phyloP scores from a whole-genome alignment of 2,888 invertebrate genomes.

The Noctua comes region DNA sequence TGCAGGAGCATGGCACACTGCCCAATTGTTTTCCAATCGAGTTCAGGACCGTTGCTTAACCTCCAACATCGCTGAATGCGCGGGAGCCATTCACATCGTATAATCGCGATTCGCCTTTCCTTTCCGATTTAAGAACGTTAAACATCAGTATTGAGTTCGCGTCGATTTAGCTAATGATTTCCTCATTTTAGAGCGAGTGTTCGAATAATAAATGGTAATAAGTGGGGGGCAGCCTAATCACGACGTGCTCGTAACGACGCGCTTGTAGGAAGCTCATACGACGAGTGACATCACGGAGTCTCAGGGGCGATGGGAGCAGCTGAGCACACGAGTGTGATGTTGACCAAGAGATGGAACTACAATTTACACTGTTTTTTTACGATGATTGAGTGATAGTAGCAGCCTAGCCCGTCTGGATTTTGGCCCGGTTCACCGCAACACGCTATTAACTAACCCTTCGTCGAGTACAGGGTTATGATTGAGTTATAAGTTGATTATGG shows the following conservation, averaged over 20 bases:
- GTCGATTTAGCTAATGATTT: conserved; percentile 45
- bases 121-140: conserved; percentile 35
- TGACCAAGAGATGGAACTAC: too few species aligned
- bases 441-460: neutral
- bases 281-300: neutral
- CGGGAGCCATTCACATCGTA: conserved; percentile 28
- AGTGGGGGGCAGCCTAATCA: conserved; percentile 7
- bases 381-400: neutral
- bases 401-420: neutral
- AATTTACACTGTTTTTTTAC: neutral
- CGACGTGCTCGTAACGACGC: conserved; percentile 7
- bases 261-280: conserved; percentile 8
- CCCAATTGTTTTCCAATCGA: neutral
- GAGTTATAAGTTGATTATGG: neutral
- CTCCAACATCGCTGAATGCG: conserved; percentile 8
- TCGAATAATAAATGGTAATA: conserved; percentile 14
- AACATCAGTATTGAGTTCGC: conserved; percentile 17
- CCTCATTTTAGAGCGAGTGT: conserved; percentile 38
- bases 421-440: neutral
- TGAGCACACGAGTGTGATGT: neutral
- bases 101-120: conserved; percentile 31
- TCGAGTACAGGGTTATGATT: too few species aligned
- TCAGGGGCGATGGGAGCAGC: neutral
- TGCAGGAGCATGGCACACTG: neutral
- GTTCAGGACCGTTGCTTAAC: conserved; percentile 16